Evolutionary conservation across 2,113 vertebrate genomes (phyloP), one percentile per base, ranked within the genome.

Genomic region (Tachysurus fulvidraco): DNA sequence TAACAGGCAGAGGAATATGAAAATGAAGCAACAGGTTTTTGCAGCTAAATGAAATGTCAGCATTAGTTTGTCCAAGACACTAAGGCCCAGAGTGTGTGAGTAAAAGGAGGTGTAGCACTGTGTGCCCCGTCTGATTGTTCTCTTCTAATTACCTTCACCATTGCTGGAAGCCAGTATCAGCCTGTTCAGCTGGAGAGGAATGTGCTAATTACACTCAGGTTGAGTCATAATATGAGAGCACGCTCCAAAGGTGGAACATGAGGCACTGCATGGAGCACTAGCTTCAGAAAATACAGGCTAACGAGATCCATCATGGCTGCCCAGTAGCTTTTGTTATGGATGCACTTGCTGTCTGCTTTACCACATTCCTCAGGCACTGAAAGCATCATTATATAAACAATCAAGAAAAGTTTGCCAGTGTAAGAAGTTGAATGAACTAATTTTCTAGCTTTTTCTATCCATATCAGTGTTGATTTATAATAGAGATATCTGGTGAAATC

Each of bases 131-230:
- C 84, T 88, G 64, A 82, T 83, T 60, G 52, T 80, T 88, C 44
- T 67, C 83, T 67, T 84, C 87, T 87, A 90, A 90, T 89, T 76
- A 88, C 59, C 84, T 85, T 81, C 86, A n/a, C 62, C 87, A 86
- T 84, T 87, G 84, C 87, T 87, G 74, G 83, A 89, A 85, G 78
- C 77, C 84, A 86, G 77, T 83, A 84, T 73, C 23, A 80, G 78
- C 41, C 69, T 83, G 54, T 84, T 85, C 71, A 77, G 36, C 82
- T 80, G 74, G 69, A 86, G 85, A 86, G 54, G 79, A 85, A 84
- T 84, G 79, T 69, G 84, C 83, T 91, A 91, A 89, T 89, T 87
- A 85, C 82, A 86, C 74, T 36, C 59, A 64, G 74, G 74, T 85
- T 85, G 80, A 87, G 41, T 76, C 60, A 69, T 67, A 82, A 85